Evolutionary conservation across 2,113 vertebrate genomes (phyloP).

Genomic region (Plestiodon gilberti): DNA sequence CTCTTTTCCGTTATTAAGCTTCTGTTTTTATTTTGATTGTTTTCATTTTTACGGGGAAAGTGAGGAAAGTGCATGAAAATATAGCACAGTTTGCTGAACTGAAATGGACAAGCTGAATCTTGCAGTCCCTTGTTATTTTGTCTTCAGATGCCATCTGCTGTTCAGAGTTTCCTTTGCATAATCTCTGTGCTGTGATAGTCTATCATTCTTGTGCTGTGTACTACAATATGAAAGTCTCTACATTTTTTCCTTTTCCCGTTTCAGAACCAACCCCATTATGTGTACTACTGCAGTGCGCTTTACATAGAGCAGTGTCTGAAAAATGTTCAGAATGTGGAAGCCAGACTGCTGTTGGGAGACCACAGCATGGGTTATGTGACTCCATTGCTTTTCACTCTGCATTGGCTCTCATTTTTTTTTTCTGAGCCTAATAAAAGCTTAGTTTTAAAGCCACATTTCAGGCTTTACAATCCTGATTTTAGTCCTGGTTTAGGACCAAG

Average conservation of each 20-base stretch:
- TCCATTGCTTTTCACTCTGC: too few relatives aligned
- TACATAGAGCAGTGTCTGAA: too few relatives aligned
- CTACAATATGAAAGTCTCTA: not conserved
- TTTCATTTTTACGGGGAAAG: not conserved
- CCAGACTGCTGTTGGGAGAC: too few relatives aligned
- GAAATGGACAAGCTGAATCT: not conserved
- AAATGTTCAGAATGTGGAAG: too few relatives aligned
- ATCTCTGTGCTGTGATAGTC: not conserved
- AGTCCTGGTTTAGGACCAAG: too few relatives aligned
- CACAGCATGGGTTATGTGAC: too few relatives aligned
- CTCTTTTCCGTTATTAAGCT: too few relatives aligned
- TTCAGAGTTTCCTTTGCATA: not conserved
- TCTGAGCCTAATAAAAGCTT: too few relatives aligned
- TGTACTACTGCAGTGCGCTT: not conserved
- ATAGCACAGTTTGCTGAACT: not conserved
- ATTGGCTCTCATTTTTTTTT: too few relatives aligned
- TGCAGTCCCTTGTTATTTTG: not conserved
- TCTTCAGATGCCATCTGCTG: constrained; percentile 36
- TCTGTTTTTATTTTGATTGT: too few relatives aligned
- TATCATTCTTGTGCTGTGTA: fast-evolving
- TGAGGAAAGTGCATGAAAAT: not conserved
- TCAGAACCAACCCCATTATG: not conserved
- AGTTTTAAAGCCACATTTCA: too few relatives aligned
- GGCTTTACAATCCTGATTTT: too few relatives aligned
- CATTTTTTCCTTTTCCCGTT: not conserved